phyloP scores from a whole-genome alignment of 2,797 vertebrate species.

The Leucoraja ocellata region DNA sequence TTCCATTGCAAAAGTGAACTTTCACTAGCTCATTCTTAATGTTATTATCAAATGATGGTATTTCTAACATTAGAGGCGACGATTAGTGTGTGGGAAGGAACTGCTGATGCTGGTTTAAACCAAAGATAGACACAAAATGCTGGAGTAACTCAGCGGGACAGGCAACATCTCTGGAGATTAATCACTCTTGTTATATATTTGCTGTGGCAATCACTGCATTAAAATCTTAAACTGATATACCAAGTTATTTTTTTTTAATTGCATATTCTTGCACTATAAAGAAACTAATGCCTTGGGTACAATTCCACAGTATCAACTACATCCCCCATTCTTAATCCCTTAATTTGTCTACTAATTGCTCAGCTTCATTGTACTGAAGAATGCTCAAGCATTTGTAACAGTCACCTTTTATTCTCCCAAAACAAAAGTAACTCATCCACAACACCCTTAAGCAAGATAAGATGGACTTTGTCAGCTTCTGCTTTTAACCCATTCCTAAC shows the following conservation, averaged over 20 bases:
- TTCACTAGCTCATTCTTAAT: no score
- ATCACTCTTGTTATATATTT: neutral
- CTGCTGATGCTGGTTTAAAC: no score
- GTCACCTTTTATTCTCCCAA: neutral
- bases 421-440: constrained; percentile 4
- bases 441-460: neutral
- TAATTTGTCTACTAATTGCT: neutral
- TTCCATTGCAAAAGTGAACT: no score
- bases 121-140: no score
- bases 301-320: neutral
- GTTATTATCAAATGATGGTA: no score
- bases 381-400: neutral
- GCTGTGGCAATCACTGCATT: neutral
- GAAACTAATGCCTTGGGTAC: neutral
- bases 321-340: neutral
- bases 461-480: neutral
- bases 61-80: no score
- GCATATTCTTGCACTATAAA: no score
- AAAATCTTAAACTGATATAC: neutral
- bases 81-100: no score
- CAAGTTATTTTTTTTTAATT: neutral
- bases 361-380: neutral
- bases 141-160: no score
- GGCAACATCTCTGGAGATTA: no score
- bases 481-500: neutral